Evolutionary conservation across 2,113 vertebrate species (phyloP).

Genomic region (Engraulis encrasicolus): DNA sequence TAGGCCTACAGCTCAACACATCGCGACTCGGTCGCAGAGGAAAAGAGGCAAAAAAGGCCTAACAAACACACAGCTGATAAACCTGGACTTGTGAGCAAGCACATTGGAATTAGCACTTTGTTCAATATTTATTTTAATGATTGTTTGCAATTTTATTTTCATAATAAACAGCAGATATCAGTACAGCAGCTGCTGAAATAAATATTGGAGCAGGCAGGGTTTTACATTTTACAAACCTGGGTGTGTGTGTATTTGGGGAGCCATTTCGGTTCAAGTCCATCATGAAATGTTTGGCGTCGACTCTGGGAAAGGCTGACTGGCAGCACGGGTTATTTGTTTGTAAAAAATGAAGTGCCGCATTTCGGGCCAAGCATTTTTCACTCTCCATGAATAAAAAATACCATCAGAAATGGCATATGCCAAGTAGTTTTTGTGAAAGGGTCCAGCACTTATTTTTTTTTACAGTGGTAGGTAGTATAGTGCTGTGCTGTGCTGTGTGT

Average conservation of each 20-base stretch:
- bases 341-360: not conserved
- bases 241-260: not conserved
- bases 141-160: not conserved
- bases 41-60: no score
- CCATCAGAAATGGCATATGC: not conserved
- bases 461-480: no score
- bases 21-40: no score
- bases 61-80: not conserved
- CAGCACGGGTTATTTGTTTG: not conserved
- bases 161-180: not conserved
- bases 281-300: not conserved
- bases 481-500: no score
- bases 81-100: no score
- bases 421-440: not conserved
- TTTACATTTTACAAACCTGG: not conserved
- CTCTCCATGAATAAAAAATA: not conserved
- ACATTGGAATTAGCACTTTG: no score
- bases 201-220: not conserved
- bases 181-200: not conserved
- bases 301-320: not conserved
- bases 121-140: no score
- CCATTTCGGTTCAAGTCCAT: not conserved
- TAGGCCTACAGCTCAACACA: no score
- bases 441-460: not conserved
- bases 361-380: conserved; percentile 5